Conservation (phyloP, 2,113 vertebrate genomes). For the Gymnogyps californianus region DNA sequence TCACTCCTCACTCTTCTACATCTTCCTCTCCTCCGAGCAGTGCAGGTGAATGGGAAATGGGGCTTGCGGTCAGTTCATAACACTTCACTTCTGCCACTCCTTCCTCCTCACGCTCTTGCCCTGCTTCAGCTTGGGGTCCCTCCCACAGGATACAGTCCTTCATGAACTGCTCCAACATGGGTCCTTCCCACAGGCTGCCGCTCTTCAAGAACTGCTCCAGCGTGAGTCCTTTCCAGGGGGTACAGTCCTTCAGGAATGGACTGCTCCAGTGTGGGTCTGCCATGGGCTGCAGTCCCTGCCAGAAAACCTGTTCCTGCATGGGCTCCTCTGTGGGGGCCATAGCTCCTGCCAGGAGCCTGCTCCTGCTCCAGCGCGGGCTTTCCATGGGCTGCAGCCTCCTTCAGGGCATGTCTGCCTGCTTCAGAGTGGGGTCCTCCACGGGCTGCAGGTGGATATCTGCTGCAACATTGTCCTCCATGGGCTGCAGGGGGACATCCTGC, state of each 20-base stretch:
- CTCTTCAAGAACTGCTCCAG: neutral
- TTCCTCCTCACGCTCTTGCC: neutral
- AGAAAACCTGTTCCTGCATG: neutral
- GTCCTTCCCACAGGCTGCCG: neutral
- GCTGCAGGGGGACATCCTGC: neutral
- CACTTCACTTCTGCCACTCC: neutral
- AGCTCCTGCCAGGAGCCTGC: neutral
- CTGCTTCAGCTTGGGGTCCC: too few species aligned
- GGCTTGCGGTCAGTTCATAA: neutral
- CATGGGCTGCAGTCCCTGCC: neutral
- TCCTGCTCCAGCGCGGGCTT: neutral
- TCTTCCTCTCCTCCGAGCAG: neutral
- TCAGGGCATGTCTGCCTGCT: neutral
- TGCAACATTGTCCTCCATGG: neutral
- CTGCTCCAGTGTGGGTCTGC: accelerated
- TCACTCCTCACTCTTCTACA: neutral
- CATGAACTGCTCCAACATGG: neutral
- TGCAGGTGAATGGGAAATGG: neutral
- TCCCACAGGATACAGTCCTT: too few species aligned
- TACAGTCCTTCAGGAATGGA: neutral
- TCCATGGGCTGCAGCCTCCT: neutral
- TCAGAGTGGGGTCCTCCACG: accelerated
- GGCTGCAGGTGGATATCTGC: neutral
- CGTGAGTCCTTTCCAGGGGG: neutral
- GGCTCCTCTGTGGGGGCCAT: neutral